Conservation (phyloP, 2,888 invertebrate species). For the Hedya salicella region DNA sequence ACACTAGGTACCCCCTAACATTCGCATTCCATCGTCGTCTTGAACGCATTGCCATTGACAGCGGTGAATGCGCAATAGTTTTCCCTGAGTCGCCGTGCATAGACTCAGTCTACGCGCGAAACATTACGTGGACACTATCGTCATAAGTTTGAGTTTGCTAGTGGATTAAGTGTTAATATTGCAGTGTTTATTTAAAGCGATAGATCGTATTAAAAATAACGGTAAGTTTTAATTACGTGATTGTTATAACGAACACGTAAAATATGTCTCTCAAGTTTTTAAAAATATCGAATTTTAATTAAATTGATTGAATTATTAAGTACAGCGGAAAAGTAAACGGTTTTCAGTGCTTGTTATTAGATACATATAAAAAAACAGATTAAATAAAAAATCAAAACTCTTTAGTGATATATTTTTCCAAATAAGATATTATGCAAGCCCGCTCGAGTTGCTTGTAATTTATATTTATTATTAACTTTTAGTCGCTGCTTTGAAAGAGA, state of each 20-base stretch:
- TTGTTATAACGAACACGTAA: not conserved
- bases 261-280: too few relatives aligned
- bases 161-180: not conserved
- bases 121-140: not conserved
- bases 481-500: too few relatives aligned
- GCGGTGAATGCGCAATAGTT: not conserved
- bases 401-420: too few relatives aligned
- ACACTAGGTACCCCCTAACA: not conserved
- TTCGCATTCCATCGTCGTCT: constrained; percentile 8
- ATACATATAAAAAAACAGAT: too few relatives aligned
- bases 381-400: too few relatives aligned
- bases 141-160: not conserved
- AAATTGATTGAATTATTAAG: too few relatives aligned
- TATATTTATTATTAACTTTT: too few relatives aligned
- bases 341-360: too few relatives aligned
- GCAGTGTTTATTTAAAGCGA: not conserved
- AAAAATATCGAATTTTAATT: too few relatives aligned
- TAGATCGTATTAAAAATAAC: not conserved
- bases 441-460: too few relatives aligned
- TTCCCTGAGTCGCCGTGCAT: not conserved
- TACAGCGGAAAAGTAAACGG: too few relatives aligned
- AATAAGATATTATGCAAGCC: too few relatives aligned
- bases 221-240: not conserved
- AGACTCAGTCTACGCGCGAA: not conserved
- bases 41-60: not conserved